Conservation (phyloP, 2,797 vertebrate species). For the Melanotaenia maccullochi region DNA sequence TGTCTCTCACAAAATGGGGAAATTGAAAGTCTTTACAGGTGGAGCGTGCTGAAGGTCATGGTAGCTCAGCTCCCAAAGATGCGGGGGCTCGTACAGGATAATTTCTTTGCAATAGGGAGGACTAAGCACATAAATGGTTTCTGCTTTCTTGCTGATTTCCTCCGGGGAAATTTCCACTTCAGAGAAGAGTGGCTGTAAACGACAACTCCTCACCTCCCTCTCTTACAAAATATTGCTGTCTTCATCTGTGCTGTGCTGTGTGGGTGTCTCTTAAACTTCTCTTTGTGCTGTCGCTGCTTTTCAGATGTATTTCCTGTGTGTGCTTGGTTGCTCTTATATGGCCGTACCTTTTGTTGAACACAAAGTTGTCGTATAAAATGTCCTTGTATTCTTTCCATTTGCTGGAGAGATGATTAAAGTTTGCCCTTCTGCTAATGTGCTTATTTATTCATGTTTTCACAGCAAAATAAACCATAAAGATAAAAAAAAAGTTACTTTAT, state of each 20-base stretch:
- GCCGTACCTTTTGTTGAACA: neutral
- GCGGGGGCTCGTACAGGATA: conserved; percentile 53
- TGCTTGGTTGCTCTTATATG: neutral
- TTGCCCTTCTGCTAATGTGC: conserved; percentile 27
- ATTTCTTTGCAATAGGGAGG: conserved; percentile 63
- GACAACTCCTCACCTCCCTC: conserved; percentile 9
- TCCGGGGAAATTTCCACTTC: conserved; percentile 65
- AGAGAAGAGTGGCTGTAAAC: conserved; percentile 56
- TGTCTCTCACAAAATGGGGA: conserved; percentile 45
- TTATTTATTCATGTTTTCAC: too few species aligned
- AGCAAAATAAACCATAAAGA: too few species aligned
- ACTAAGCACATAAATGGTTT: conserved; percentile 65
- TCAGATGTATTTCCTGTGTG: neutral
- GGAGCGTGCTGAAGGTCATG: conserved; percentile 62
- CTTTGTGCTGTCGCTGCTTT: conserved; percentile 12
- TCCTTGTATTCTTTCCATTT: neutral
- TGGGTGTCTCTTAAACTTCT: neutral
- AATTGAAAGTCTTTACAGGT: conserved; percentile 62
- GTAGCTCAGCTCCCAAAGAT: conserved; percentile 23
- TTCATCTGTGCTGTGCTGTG: neutral
- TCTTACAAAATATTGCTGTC: conserved; percentile 12
- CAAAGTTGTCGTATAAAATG: conserved; percentile 10
- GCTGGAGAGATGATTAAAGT: conserved; percentile 29
- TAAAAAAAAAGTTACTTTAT: too few species aligned
- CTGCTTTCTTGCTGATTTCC: conserved; percentile 66